A percentile compares a stretch with the other conserved stretches of the same genome.
Evolutionary conservation across 2,888 invertebrate species (phyloP).

Genomic region (Cephus sareptanus): DNA sequence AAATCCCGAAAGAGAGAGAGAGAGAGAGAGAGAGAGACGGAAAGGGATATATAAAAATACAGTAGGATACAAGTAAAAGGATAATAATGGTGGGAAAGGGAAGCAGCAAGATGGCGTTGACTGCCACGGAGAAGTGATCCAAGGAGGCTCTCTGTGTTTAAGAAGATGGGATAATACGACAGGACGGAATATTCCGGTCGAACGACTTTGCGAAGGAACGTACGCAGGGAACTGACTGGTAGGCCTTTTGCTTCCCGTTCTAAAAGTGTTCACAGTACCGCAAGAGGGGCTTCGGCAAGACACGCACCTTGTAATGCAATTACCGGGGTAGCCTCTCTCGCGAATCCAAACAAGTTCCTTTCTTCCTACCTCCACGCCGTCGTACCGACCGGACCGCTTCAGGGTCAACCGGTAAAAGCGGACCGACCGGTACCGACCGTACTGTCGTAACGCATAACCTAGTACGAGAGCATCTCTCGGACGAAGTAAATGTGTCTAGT

Average conservation of each 20-base stretch:
- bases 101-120: not conserved
- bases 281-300: slow-evolving; percentile 4
- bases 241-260: slow-evolving; percentile 27
- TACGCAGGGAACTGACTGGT: no score
- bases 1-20: no score
- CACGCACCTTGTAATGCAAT: slow-evolving; percentile 9
- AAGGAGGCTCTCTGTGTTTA: not conserved
- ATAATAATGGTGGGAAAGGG: not conserved
- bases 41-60: no score
- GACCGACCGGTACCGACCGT: no score
- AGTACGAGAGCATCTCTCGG: no score
- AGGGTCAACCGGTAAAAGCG: no score
- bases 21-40: no score
- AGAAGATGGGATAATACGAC: not conserved
- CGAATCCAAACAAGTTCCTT: slow-evolving; percentile 45
- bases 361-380: not conserved
- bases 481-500: no score
- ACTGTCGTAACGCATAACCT: no score
- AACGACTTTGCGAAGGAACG: not conserved
- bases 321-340: slow-evolving; percentile 2
- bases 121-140: not conserved
- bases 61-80: no score
- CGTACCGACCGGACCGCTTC: no score
- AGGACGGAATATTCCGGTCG: slow-evolving; percentile 5
- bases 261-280: slow-evolving; percentile 25